phyloP scores from a whole-genome alignment of 2,113 vertebrate species.

The Marmota flaviventris region DNA sequence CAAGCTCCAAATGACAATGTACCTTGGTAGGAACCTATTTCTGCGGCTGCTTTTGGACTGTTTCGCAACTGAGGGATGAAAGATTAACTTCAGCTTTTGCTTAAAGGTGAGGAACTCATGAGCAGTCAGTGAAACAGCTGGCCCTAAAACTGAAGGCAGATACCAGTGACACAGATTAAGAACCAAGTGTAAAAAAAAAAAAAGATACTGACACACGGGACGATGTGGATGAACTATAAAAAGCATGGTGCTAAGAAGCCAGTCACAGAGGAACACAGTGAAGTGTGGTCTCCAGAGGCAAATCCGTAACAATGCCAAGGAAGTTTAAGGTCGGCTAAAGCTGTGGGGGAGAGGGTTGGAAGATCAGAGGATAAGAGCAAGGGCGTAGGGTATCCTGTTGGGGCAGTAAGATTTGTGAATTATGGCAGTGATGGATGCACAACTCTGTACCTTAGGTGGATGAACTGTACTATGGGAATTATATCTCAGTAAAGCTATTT shows the following conservation, averaged over 20 bases:
- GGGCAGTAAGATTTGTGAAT: not conserved
- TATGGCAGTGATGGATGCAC: rapidly evolving
- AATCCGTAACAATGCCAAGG: rapidly evolving
- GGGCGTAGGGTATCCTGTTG: not conserved
- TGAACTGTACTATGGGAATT: not conserved
- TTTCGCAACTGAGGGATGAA: not conserved
- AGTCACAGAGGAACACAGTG: not conserved
- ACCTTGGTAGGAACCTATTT: not conserved
- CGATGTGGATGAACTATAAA: not conserved
- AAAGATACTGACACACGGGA: rapidly evolving
- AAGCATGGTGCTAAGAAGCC: not conserved
- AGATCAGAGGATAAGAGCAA: rapidly evolving
- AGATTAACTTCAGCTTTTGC: not conserved
- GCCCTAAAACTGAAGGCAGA: not conserved
- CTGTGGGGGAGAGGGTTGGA: rapidly evolving
- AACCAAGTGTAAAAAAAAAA: not conserved
- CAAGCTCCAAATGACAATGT: not conserved
- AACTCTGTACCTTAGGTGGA: not conserved
- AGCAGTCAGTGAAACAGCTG: too few relatives aligned
- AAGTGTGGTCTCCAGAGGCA: not conserved
- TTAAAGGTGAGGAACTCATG: not conserved
- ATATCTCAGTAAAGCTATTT: not conserved
- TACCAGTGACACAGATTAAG: not conserved
- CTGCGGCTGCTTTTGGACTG: not conserved
- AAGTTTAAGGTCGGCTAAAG: rapidly evolving